Evolutionary conservation across 2,888 invertebrate species (phyloP).

Genomic region (Anarsia innoxiella): DNA sequence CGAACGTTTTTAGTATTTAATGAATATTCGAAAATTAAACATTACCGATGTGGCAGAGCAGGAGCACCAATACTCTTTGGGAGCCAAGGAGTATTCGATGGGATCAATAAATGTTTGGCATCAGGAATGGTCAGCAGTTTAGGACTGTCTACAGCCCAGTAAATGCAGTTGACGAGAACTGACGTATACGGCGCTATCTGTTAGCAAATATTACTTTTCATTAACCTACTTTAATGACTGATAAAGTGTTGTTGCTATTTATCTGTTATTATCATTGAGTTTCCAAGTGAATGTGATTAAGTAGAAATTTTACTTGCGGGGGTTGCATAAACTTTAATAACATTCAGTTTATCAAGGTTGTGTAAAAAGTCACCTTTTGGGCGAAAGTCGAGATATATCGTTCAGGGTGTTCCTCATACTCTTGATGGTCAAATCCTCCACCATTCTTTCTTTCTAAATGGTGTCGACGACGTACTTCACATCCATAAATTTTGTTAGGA

Average conservation of each 20-base stretch:
- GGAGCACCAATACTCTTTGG: slow-evolving; percentile 92
- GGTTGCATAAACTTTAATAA: neutral
- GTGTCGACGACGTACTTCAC: slow-evolving; percentile 94
- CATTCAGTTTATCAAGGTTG: neutral
- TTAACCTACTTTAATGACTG: slow-evolving; percentile 11
- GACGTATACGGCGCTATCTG: slow-evolving; percentile 98
- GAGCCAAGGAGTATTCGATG: slow-evolving; percentile 94
- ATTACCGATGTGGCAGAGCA: slow-evolving; percentile 83
- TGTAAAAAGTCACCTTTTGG: slow-evolving; percentile 78
- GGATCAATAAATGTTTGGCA: slow-evolving; percentile 93
- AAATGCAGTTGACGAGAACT: slow-evolving; percentile 97
- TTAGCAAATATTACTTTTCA: slow-evolving; percentile 7
- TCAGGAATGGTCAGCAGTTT: slow-evolving; percentile 98
- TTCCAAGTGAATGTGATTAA: neutral
- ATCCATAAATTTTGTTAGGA: slow-evolving; percentile 96
- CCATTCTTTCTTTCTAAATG: slow-evolving; percentile 95
- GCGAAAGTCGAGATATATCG: slow-evolving; percentile 96
- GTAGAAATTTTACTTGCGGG: neutral
- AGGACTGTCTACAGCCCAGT: slow-evolving; percentile 98
- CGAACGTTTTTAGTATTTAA: neutral
- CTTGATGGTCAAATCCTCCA: slow-evolving; percentile 89
- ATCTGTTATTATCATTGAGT: neutral
- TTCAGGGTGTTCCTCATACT: slow-evolving; percentile 94
- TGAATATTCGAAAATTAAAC: slow-evolving; percentile 1
- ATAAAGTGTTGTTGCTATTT: slow-evolving; percentile 4